Conservation (phyloP, 2,797 vertebrate species). For the Enteromius thamalakanensis region DNA sequence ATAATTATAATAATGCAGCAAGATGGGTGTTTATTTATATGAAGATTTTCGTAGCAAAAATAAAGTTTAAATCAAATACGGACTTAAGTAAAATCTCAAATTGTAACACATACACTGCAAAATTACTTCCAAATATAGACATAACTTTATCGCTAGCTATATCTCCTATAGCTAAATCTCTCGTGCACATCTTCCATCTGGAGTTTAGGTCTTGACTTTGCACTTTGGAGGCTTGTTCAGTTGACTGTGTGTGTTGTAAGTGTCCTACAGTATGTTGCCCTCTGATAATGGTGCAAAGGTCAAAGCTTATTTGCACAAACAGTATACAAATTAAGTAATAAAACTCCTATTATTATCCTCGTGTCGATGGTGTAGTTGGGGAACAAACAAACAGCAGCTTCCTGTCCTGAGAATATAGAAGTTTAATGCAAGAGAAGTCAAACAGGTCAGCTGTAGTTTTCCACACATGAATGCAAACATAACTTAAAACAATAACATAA, state of each 20-base stretch:
- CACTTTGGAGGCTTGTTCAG: neutral
- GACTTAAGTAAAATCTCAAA: neutral
- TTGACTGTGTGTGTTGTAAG: neutral
- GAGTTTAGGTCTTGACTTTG: neutral
- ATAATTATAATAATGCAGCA: no score
- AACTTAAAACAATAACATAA: constrained; percentile 7
- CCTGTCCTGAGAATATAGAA: neutral
- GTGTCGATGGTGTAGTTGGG: neutral
- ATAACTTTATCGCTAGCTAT: no score
- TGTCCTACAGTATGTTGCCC: neutral
- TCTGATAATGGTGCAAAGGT: neutral
- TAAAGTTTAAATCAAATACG: neutral
- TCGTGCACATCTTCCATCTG: no score
- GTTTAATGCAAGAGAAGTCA: neutral
- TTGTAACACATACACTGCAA: no score
- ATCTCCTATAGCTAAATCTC: no score
- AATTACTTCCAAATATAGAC: no score
- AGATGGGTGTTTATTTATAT: neutral
- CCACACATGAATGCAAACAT: neutral
- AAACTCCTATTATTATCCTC: neutral
- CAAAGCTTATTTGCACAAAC: neutral
- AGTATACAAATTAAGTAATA: neutral
- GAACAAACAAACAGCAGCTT: neutral
- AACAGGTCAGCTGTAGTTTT: neutral
- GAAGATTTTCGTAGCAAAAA: neutral